Base-by-base conservation (phyloP, 92 coral and sea anemone species). In the Parazoanthus atlanticus region DNA sequence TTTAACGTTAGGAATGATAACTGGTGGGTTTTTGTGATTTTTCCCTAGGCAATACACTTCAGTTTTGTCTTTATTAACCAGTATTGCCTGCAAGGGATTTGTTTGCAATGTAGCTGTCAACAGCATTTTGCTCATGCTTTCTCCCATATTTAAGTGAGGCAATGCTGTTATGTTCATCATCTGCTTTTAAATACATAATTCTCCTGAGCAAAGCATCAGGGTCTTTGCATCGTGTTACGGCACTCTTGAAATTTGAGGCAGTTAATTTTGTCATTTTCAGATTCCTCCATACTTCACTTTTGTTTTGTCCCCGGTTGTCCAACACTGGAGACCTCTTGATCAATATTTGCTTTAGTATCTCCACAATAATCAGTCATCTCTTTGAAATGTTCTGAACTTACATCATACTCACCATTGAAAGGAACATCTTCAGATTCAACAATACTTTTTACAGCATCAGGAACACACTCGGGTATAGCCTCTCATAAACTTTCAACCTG, bases 231-330 rank as follows among this genome's bases (percentile, higher is more conserved):
- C 93, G 82, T 5, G 29, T 52, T 28, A 85, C 84, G 12, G 92
- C 94, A 73, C 58, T 11, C 23, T 92, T 70, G 54, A 91, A 91
- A 31, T 91, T 89, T 15, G 92, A 89, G 11, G 92, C 92, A 40
- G 94, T 89, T 47, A 92, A 61, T 34, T 81, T 89, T 47, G 32
- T 65, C 64, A 33, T 52, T 70, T 89, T 92, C 9, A 92, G 86
- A 33, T 89, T 84, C 76, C 82, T 58, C 94, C 94, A 89, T 26
- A 31, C 65, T 29, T 74, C 41, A 81, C 82, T 92, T 28, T 40
- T 47, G 47, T 78, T 85, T 83, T 92, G 94, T 17, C 94, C 94
- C 74, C 92, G 71, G n/a, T 56, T 85, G 76, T 56, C 89, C 95
- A 31, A 88, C 74, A 89, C 72, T 86, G 92, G 77, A 73, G 29